These are phyloP conservation scores for Ivindomyrus marchei DNA, from an alignment of 2,113 vertebrate species.

Conservation along the genomic window DNA sequence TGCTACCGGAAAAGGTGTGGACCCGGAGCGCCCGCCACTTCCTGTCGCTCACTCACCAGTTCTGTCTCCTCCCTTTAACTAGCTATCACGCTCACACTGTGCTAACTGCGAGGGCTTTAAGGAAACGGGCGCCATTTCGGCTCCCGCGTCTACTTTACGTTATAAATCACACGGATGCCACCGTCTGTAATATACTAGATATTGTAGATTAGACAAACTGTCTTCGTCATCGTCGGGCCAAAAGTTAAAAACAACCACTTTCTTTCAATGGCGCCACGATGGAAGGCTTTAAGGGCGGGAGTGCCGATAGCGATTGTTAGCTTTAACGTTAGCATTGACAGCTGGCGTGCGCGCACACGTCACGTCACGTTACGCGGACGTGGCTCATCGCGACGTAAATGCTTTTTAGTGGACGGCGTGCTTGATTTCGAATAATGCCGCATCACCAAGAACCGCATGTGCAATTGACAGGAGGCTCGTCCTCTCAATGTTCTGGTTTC, in stretches of 20 bases:
- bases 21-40: slow-evolving; percentile 58
- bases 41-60: slow-evolving; percentile 35
- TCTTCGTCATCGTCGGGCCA: not conserved
- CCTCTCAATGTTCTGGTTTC: not conserved
- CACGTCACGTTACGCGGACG: slow-evolving; percentile 4
- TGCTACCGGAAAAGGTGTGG: slow-evolving; percentile 69
- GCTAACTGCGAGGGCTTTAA: not conserved
- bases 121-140: slow-evolving; percentile 26
- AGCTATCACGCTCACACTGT: not conserved
- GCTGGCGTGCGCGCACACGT: not conserved
- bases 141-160: not conserved
- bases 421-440: slow-evolving; percentile 29
- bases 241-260: not conserved
- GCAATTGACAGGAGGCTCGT: not conserved
- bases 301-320: not conserved
- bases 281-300: not conserved
- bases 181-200: not conserved
- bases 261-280: not conserved
- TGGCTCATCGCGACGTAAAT: slow-evolving; percentile 25
- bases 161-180: not conserved
- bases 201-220: not conserved
- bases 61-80: not conserved
- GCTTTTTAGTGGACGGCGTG: slow-evolving; percentile 14
- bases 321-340: not conserved
- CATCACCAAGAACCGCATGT: not conserved